Evolutionary conservation across 1,140 invertebrate genomes (phyloP), one percentile per base, ranked within the genome.

Genomic region (Zaprionus taronus): DNA sequence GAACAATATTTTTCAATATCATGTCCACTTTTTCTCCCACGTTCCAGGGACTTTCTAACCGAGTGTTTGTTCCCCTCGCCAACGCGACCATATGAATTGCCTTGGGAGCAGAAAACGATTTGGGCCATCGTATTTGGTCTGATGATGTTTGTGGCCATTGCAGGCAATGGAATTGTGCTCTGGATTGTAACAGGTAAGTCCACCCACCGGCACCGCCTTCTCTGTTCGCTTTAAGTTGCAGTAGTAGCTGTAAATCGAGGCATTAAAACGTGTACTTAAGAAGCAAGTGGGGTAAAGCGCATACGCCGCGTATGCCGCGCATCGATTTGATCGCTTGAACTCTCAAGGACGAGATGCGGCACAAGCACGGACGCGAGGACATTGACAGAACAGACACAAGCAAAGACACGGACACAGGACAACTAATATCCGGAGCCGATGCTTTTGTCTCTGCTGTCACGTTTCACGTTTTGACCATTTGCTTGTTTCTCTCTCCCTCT

Each of bases 91-190:
- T 93, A 93, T 41, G 92, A 93, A 78, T 73, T 93, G 60, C 90
- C 92, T 57, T 93, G 92, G 92, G 91, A 93, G 62, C 92, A 92
- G 69, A 93, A 96, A 82, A 93, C 95, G 24, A 94, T 95, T 53
- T 97, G 96, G 96, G 94, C 95, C 22, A 92, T 94, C 15, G 93
- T 97, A 15, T 97, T 97, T 67, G 93, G 95, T 0, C 94, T 96
- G 47, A 97, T 98, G 95, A 93, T 97, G 12, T 92, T 96, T 24
- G 94, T 97, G 7, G 96, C 97, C 2, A 96, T 96, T 38, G 95
- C 95, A 6, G 97, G 97, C 11, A 98, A 98, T 91, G 94, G 95
- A 41, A 97, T 97, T 64, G 97, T 98, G 36, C 97, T 98, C 78
- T 98, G 97, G 97, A 98, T 98, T 82, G 96, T 98, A 26, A 94